phyloP scores from a whole-genome alignment of 2,888 invertebrate genomes.

The Charanyca ferruginea region DNA sequence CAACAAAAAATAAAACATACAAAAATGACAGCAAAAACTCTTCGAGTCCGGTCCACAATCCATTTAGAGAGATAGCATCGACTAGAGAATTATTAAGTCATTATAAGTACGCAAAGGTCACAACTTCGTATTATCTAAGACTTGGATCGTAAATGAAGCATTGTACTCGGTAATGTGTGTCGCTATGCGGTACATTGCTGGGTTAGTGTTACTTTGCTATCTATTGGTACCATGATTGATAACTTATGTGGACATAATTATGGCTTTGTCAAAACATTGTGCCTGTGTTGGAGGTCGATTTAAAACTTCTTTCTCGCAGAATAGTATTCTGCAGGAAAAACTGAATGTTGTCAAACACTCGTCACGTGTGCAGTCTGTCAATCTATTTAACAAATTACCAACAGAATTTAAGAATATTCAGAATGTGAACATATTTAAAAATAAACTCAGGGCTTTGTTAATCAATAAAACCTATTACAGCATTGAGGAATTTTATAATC shows the following conservation, averaged over 20 bases:
- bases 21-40: conserved; percentile 37
- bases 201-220: conserved; percentile 20
- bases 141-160: conserved; percentile 68
- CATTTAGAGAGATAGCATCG: conserved; percentile 74
- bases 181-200: conserved; percentile 46
- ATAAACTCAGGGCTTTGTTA: too few species aligned
- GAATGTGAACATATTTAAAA: too few species aligned
- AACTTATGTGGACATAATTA: conserved; percentile 21
- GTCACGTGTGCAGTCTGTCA: too few species aligned
- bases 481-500: too few species aligned
- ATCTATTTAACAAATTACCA: too few species aligned
- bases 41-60: conserved; percentile 63
- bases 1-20: conserved; percentile 32
- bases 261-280: conserved; percentile 4
- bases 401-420: too few species aligned
- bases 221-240: conserved; percentile 31
- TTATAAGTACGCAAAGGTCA: conserved; percentile 76
- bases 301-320: not conserved
- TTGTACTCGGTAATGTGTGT: conserved; percentile 56
- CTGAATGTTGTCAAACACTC: too few species aligned
- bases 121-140: conserved; percentile 67
- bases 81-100: conserved; percentile 77
- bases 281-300: not conserved
- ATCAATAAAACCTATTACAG: too few species aligned
- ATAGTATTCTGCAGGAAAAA: too few species aligned